Evolutionary conservation across 2,113 vertebrate genomes (phyloP).

Genomic region (Chamaetylas fuelleborni): DNA sequence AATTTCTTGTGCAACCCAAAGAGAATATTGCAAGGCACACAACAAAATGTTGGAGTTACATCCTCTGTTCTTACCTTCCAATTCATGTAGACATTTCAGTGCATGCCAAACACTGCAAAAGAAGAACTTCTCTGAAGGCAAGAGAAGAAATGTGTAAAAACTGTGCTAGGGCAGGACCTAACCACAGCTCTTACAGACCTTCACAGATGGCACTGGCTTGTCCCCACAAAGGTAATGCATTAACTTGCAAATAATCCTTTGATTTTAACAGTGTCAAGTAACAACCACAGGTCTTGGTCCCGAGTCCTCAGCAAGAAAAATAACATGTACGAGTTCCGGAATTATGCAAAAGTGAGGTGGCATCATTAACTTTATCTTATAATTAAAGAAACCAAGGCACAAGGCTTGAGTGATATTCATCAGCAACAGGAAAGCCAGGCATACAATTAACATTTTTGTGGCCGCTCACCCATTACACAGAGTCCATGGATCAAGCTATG

Average conservation of each 20-base stretch:
- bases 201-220: not conserved
- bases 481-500: not conserved
- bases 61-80: not conserved
- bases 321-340: not conserved
- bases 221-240: not conserved
- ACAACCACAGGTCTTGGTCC: not conserved
- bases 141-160: not conserved
- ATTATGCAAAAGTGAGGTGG: not conserved
- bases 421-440: not conserved
- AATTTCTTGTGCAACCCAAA: not conserved
- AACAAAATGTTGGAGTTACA: not conserved
- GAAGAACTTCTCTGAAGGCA: not conserved
- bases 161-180: not conserved
- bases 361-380: not conserved
- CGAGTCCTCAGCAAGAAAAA: not conserved
- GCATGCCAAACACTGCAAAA: not conserved
- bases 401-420: not conserved
- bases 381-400: not conserved
- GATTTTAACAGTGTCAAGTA: not conserved
- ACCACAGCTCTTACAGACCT: not conserved
- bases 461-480: not conserved
- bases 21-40: not conserved
- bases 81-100: not conserved
- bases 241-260: not conserved
- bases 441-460: not conserved